phyloP scores from a whole-genome alignment of 1,140 invertebrate species.

The Lerema accius region DNA sequence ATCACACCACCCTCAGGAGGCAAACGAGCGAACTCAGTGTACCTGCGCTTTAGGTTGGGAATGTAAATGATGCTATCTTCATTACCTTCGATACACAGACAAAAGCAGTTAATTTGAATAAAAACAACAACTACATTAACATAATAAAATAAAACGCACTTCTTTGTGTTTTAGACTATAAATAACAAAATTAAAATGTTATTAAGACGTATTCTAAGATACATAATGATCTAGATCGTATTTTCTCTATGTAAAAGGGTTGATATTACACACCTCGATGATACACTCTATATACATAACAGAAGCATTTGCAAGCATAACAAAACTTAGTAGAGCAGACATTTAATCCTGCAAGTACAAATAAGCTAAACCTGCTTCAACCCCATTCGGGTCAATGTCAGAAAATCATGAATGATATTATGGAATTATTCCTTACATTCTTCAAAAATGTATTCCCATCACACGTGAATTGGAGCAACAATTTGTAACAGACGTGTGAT shows the following conservation, averaged over 20 bases:
- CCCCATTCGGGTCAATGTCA: too few relatives aligned
- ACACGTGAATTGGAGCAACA: conserved; percentile 70
- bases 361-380: too few relatives aligned
- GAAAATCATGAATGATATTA: conserved; percentile 19
- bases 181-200: conserved; percentile 3
- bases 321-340: too few relatives aligned
- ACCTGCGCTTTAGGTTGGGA: conserved; percentile 69
- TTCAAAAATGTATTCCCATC: conserved; percentile 55
- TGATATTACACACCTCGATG: too few relatives aligned
- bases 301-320: too few relatives aligned
- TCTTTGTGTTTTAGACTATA: background rate
- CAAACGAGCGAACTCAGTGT: conserved; percentile 60
- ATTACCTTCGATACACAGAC: conserved; percentile 50
- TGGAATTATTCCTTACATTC: conserved; percentile 11
- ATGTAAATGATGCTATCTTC: conserved; percentile 69
- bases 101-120: conserved; percentile 32
- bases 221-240: background rate
- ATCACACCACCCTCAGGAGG: conserved; percentile 67
- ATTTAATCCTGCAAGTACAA: too few relatives aligned
- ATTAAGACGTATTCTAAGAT: too few relatives aligned
- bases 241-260: background rate
- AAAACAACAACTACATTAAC: conserved; percentile 28
- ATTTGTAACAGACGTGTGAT: conserved; percentile 70
- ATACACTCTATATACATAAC: too few relatives aligned
- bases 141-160: conserved; percentile 1